phyloP scores from a whole-genome alignment of 2,797 vertebrate genomes.

The Helarctos malayanus region DNA sequence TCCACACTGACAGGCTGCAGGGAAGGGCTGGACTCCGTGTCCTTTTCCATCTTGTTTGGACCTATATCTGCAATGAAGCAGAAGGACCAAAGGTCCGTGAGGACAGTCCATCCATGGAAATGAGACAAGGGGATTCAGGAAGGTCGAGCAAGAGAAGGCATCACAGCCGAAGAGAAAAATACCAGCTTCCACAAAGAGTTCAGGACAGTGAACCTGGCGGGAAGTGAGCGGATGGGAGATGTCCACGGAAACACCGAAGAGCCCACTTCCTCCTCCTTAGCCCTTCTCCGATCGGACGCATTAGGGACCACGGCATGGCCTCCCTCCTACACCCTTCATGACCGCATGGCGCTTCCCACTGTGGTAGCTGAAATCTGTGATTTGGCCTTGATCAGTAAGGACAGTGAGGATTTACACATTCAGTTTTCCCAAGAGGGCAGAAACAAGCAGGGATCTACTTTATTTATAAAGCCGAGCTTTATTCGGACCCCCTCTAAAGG shows the following conservation, averaged over 20 bases:
- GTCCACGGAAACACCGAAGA: background rate
- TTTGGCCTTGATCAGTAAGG: constrained; percentile 86
- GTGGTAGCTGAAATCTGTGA: constrained; percentile 85
- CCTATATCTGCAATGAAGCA: background rate
- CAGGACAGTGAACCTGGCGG: background rate
- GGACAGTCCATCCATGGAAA: background rate
- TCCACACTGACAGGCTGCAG: background rate
- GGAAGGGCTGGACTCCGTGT: background rate
- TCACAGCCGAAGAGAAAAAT: background rate
- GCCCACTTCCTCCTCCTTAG: background rate
- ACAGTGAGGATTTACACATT: constrained; percentile 82
- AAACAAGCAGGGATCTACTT: constrained; percentile 58
- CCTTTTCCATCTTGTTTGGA: background rate
- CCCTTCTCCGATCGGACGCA: constrained; percentile 44
- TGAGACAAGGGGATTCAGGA: background rate
- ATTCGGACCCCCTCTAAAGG: constrained; percentile 77
- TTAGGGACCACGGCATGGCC: background rate
- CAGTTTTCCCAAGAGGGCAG: constrained; percentile 82
- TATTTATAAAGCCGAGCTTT: constrained; percentile 58
- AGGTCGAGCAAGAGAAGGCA: background rate
- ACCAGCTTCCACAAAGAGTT: fast-evolving
- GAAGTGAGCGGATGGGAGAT: background rate
- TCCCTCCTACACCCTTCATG: constrained; percentile 78
- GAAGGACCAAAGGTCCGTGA: background rate
- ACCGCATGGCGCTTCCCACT: constrained; percentile 82